Evolutionary conservation across 2,113 vertebrate genomes (phyloP), one percentile per base, ranked within the genome.

Genomic region (Entomyzon cyanotis): DNA sequence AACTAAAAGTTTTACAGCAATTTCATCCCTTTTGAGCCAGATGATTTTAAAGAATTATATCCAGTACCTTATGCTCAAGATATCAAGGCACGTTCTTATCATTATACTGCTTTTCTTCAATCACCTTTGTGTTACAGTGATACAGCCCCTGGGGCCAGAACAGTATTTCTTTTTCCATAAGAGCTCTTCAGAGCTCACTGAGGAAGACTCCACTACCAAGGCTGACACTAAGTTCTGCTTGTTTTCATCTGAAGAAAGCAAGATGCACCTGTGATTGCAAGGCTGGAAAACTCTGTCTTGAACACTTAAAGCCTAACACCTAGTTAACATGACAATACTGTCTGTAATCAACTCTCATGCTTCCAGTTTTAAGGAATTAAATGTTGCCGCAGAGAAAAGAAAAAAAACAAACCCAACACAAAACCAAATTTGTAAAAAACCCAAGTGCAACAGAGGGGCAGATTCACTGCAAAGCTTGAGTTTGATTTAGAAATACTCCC

Each of bases 401-500:
- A 13, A 3, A 42, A 62, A 60, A 44, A 39, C 50, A 39, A 2
- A 1, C 37, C 37, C 1, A 23, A 12, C 18, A 4, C 2, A 20
- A 71, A 70, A n/a, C 5, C 18, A 76, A 81, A 31, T 0, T 11
- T 5, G 11, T 2, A n/a, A 73, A 70, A 68, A 64, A 17, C 9
- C 24, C 31, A 59, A 47, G 11, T 53, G 35, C 42, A 55, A 35
- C 46, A 90, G 12, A 46, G 27, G 16, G 14, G 16, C 1, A 2
- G 49, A 59, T 83, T 83, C 2, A 41, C 49, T 35, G 24, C 19
- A 58, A 37, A 76, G 20, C 59, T 59, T 46, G 67, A 74, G 25
- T 62, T 37, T 85, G 35, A 59, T 74, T 92, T 78, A 53, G 52
- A 90, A 94, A 83, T 47, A 58, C 27, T 63, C 31, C 52, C 81